These are phyloP conservation scores for Trissolcus japonicus DNA, from an alignment of 2,888 invertebrate species.

Conservation along the genomic window DNA sequence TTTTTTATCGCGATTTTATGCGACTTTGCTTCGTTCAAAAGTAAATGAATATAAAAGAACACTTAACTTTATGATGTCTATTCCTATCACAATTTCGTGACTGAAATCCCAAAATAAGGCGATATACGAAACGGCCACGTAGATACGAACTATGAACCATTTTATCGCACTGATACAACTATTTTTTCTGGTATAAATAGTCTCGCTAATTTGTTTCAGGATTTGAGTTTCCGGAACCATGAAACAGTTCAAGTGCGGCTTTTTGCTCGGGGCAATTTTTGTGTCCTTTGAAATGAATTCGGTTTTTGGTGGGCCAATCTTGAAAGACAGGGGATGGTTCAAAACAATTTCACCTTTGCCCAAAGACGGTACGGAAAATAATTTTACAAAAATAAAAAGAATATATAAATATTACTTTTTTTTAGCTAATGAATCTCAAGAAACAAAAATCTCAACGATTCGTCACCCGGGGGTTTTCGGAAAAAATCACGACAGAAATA, in stretches of 20 bases:
- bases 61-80: neutral
- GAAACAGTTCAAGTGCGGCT: neutral
- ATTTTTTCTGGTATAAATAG: constrained; percentile 33
- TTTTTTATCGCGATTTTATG: too few species aligned
- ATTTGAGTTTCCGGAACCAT: neutral
- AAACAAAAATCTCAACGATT: too few species aligned
- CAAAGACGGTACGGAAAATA: neutral
- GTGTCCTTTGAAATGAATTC: neutral
- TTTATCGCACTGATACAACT: constrained; percentile 27
- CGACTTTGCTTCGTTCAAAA: too few species aligned
- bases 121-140: constrained; percentile 24
- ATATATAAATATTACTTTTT: too few species aligned
- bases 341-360: neutral
- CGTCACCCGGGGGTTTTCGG: constrained; percentile 15
- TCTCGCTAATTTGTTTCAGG: constrained; percentile 12
- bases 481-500: constrained; percentile 17
- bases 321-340: neutral
- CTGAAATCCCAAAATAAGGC: constrained; percentile 9
- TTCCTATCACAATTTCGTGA: constrained; percentile 23
- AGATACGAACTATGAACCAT: constrained; percentile 31
- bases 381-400: too few species aligned
- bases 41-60: neutral
- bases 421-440: too few species aligned
- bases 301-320: neutral
- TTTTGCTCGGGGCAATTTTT: neutral